Evolutionary conservation across 2,113 vertebrate species (phyloP), one percentile per base, ranked within the genome.

Genomic region (Microcebus lehilahytsara): DNA sequence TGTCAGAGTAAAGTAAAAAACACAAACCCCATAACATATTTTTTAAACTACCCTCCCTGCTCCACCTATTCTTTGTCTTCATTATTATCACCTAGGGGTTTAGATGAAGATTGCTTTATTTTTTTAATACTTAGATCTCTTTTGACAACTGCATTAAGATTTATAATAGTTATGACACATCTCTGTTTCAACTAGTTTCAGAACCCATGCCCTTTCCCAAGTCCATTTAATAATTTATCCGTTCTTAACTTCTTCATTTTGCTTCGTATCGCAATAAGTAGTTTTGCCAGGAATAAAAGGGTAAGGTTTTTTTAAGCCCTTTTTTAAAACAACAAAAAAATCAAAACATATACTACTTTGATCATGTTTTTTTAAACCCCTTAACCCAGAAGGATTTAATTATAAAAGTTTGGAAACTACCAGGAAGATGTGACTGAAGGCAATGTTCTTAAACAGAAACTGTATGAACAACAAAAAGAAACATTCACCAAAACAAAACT

Each of bases 401-500:
- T 83, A 0, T 51, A 74, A 60, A 27, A 94, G 67, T 60, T 40
- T 77, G 53, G 49, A 89, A 86, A 88, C 40, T 62, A 77, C 32
- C 74, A 81, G 66, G 10, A 96, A 87, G 42, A 94, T 64, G 1
- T 49, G 14, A 95, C 69, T n/a, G 1, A 79, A 93, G 34, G 32
- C 12, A 27, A 22, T 58, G 42, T 64, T 93, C 71, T 93, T 78
- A 27, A 77, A 80, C 5, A 92, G 37, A 74, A 94, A 67, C 72
- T 58, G 32, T 27, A 78, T 37, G n/a, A 95, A 83, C 32, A 81
- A 92, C n/a, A 96, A 87, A 93, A 90, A 83, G 20, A 69, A 89
- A 88, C 8, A 53, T 37, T 46, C 30, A 11, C 80, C 69, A 78
- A 89, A 93, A 96, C 42, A 89, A 85, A 95, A 92, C 16, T 83